phyloP scores from a whole-genome alignment of 2,797 vertebrate genomes.

The Liasis olivaceus region DNA sequence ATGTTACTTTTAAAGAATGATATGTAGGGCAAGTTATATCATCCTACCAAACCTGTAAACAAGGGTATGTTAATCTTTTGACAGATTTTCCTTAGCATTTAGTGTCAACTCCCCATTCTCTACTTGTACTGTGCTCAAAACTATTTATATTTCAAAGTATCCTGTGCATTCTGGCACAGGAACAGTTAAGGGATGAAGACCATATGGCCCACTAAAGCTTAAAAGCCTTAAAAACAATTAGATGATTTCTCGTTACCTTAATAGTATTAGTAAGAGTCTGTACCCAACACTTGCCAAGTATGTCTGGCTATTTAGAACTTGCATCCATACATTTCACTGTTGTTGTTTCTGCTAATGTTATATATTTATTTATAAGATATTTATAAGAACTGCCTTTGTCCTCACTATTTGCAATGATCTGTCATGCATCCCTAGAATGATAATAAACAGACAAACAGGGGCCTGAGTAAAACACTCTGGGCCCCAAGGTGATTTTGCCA shows the following conservation, averaged over 20 bases:
- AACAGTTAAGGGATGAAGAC: constrained; percentile 22
- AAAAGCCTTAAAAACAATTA: constrained; percentile 38
- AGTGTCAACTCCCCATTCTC: neutral
- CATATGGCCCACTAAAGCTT: constrained; percentile 13
- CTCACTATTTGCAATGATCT: neutral
- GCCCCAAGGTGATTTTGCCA: neutral
- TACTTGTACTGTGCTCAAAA: neutral
- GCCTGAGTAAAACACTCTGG: neutral
- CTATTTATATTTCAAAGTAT: constrained; percentile 15
- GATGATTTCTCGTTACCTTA: neutral
- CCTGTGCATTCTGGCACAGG: neutral
- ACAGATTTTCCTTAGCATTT: neutral
- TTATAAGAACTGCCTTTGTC: neutral
- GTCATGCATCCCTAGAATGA: neutral
- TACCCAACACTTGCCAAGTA: neutral
- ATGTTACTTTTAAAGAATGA: neutral
- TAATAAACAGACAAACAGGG: neutral
- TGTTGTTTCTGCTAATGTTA: neutral
- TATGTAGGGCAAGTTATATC: neutral
- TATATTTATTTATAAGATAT: neutral
- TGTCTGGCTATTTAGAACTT: neutral
- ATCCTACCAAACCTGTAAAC: neutral
- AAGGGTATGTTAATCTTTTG: neutral
- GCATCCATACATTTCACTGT: neutral
- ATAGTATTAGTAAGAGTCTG: constrained; percentile 22